phyloP scores from a whole-genome alignment of 2,888 invertebrate genomes.

The Limenitis camilla region DNA sequence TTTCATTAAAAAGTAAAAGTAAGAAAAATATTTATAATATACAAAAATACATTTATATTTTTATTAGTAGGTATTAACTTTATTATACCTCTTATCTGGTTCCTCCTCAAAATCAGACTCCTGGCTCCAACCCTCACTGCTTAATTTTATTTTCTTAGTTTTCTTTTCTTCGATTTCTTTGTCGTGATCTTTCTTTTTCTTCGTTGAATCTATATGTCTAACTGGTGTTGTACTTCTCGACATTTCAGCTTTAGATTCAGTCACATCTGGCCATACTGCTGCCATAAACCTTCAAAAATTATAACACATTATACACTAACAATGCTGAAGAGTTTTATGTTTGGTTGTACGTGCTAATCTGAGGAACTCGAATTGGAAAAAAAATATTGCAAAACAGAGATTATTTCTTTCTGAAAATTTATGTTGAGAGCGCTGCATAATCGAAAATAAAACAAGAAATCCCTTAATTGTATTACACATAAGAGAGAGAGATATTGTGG shows the following conservation, averaged over 20 bases:
- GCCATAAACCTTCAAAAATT: constrained; percentile 53
- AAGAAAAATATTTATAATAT: not conserved
- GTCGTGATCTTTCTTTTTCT: constrained; percentile 30
- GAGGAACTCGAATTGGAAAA: too few relatives aligned
- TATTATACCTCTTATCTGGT: constrained; percentile 38
- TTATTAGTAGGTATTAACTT: too few relatives aligned
- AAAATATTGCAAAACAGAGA: too few relatives aligned
- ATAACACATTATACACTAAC: too few relatives aligned
- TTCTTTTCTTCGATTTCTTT: constrained; percentile 34
- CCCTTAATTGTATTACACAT: too few relatives aligned
- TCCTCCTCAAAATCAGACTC: constrained; percentile 59
- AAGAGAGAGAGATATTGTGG: too few relatives aligned
- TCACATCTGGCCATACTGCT: constrained; percentile 58
- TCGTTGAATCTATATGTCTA: constrained; percentile 23
- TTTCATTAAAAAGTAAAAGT: not conserved
- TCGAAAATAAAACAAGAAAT: not conserved
- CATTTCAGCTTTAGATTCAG: constrained; percentile 32
- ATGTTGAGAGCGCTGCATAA: too few relatives aligned
- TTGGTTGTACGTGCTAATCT: too few relatives aligned
- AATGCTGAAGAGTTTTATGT: too few relatives aligned
- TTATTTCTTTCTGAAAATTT: too few relatives aligned
- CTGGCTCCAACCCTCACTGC: constrained; percentile 63
- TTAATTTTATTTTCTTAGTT: constrained; percentile 47
- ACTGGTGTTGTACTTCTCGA: constrained; percentile 36
- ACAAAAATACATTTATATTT: too few relatives aligned